Percentiles rank a stretch among this genome's conserved stretches.
Conservation (phyloP, 2,888 invertebrate genomes). For the Parthenolecanium corni region DNA sequence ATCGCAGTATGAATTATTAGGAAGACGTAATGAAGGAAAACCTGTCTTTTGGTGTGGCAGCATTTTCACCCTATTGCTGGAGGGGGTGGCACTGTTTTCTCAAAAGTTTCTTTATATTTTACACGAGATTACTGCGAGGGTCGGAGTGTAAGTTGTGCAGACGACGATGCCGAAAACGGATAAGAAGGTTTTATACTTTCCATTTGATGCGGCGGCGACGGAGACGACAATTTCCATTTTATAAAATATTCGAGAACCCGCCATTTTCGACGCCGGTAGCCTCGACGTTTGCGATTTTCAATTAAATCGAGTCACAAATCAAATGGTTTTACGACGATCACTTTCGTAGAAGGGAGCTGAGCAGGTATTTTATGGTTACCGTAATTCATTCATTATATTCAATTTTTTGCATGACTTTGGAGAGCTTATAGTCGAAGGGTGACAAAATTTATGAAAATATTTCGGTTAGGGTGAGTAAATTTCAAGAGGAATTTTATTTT, state of each 20-base stretch:
- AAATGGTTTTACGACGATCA: slow-evolving; percentile 17
- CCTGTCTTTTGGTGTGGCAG: not conserved
- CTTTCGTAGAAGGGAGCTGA: not conserved
- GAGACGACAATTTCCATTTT: slow-evolving; percentile 16
- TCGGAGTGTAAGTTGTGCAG: not conserved
- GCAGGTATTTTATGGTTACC: slow-evolving; percentile 8
- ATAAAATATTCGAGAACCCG: slow-evolving; percentile 21
- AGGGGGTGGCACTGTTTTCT: not conserved
- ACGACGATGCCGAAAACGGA: slow-evolving; percentile 1
- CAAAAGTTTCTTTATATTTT: slow-evolving; percentile 3
- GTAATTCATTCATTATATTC: slow-evolving; percentile 16
- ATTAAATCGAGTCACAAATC: slow-evolving; percentile 27
- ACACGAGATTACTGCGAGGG: slow-evolving; percentile 13
- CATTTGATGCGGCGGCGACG: slow-evolving; percentile 13
- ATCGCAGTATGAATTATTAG: slow-evolving; percentile 22
- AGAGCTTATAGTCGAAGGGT: too few relatives aligned
- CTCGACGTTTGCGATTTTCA: slow-evolving; percentile 19
- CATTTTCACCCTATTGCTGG: not conserved
- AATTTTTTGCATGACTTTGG: slow-evolving; percentile 13
- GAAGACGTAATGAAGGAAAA: slow-evolving; percentile 12
- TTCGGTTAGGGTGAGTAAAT: too few relatives aligned
- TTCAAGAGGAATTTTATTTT: too few relatives aligned
- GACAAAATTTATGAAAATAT: too few relatives aligned
- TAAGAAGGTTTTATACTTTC: not conserved
- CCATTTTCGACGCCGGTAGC: not conserved